Evolutionary conservation across 2,888 invertebrate species (phyloP).

Genomic region (Dasysyrphus tricinctus): DNA sequence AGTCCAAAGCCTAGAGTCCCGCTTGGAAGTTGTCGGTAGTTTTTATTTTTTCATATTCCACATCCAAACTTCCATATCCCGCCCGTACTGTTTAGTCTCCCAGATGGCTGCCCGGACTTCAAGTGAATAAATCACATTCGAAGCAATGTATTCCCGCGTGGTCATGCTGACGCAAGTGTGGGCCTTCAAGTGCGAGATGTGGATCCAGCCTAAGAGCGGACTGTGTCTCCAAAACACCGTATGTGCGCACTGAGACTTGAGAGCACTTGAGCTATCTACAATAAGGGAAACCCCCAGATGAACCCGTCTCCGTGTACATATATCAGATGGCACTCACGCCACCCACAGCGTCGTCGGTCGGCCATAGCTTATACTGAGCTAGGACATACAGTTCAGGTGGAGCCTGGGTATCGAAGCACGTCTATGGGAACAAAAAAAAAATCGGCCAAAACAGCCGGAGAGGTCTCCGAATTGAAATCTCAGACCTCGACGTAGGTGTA

Average conservation of each 20-base stretch:
- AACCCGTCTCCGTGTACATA: slow-evolving; percentile 62
- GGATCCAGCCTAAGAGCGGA: slow-evolving; percentile 49
- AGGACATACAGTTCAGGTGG: slow-evolving; percentile 50
- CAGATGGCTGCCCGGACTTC: slow-evolving; percentile 68
- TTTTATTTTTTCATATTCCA: slow-evolving; percentile 56
- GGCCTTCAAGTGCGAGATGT: slow-evolving; percentile 72
- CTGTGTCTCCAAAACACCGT: slow-evolving; percentile 62
- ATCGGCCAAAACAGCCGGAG: slow-evolving; percentile 56
- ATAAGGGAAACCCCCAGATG: slow-evolving; percentile 71
- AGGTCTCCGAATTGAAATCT: slow-evolving; percentile 72
- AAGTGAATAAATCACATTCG: slow-evolving; percentile 74
- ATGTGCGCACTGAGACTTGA: slow-evolving; percentile 55
- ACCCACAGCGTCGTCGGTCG: slow-evolving; percentile 63
- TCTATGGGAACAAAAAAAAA: slow-evolving; percentile 57
- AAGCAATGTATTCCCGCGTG: slow-evolving; percentile 66
- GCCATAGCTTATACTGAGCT: slow-evolving; percentile 40
- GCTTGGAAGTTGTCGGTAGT: slow-evolving; percentile 53
- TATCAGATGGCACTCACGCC: slow-evolving; percentile 75
- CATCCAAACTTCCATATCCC: slow-evolving; percentile 32
- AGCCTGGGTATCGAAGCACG: slow-evolving; percentile 20
- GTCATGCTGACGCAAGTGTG: slow-evolving; percentile 66
- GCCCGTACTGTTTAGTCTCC: slow-evolving; percentile 64
- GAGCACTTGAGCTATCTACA: slow-evolving; percentile 57
- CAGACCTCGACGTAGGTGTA: slow-evolving; percentile 65
- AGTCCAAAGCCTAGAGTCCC: slow-evolving; percentile 43